phyloP scores from a whole-genome alignment of 2,797 vertebrate species.

The Cossypha polioptera region DNA sequence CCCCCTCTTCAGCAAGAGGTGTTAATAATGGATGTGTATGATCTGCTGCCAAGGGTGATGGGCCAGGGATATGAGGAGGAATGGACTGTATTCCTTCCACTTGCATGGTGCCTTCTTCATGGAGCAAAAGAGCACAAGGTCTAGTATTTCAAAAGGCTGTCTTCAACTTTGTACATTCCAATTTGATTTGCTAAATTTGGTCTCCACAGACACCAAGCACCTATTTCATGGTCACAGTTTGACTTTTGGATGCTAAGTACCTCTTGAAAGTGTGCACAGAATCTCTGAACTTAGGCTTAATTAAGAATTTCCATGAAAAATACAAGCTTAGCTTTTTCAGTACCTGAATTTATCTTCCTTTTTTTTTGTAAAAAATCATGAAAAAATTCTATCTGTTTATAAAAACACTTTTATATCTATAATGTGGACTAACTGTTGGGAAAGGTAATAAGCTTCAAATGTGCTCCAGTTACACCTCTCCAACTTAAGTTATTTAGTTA shows the following conservation, averaged over 20 bases:
- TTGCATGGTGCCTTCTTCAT: not conserved
- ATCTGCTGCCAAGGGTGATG: not conserved
- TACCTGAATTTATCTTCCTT: not conserved
- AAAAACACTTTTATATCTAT: not conserved
- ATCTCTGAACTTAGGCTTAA: not conserved
- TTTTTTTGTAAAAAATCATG: not conserved
- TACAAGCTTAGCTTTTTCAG: not conserved
- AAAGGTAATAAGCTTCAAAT: not conserved
- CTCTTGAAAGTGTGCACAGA: not conserved
- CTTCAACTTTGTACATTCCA: not conserved
- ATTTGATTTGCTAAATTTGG: not conserved
- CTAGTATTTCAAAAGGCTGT: not conserved
- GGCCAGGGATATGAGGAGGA: not conserved
- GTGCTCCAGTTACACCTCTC: not conserved
- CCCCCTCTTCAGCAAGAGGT: not conserved
- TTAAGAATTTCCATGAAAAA: not conserved
- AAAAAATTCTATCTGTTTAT: not conserved
- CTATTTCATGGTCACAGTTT: not conserved
- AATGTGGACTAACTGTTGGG: not conserved
- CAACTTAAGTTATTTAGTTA: not conserved
- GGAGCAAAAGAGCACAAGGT: not conserved
- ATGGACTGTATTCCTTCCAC: not conserved
- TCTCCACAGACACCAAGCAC: not conserved
- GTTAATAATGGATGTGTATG: not conserved
- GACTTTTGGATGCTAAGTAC: not conserved